These are phyloP conservation scores for Aurelia sp. DNA, from an alignment of 30 jellyfish, hydroid and myxozoan species.

Conservation along the genomic window DNA sequence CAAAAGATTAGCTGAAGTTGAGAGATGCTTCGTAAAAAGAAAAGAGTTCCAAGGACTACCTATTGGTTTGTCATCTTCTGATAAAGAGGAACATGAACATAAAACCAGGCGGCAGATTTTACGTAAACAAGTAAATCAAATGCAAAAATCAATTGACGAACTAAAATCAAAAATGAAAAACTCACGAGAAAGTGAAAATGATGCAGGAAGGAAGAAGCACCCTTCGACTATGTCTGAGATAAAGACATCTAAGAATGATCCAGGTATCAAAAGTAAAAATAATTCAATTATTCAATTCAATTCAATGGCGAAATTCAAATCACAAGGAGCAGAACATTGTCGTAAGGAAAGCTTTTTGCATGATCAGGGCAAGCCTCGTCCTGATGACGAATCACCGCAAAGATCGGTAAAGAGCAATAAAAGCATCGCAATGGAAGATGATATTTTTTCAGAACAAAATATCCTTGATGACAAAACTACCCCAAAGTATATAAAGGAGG, in stretches of 20 bases:
- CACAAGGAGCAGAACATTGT: background rate
- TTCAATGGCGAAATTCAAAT: background rate
- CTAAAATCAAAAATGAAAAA: slow-evolving; percentile 14
- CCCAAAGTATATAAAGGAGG: background rate
- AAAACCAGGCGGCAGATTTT: slow-evolving; percentile 12
- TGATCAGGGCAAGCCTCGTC: background rate
- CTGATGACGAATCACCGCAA: background rate
- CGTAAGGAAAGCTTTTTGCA: background rate
- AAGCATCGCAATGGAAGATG: background rate
- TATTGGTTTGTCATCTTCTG: background rate
- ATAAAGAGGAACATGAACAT: slow-evolving; percentile 1
- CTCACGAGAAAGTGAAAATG: background rate
- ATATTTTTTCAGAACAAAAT: background rate
- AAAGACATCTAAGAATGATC: background rate
- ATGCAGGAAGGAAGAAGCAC: background rate
- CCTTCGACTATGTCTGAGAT: background rate
- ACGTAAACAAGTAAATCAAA: background rate
- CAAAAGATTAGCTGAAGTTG: background rate
- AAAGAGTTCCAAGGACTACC: background rate
- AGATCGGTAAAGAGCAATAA: background rate
- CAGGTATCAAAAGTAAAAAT: background rate
- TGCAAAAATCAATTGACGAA: slow-evolving; percentile 18
- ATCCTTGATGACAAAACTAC: background rate
- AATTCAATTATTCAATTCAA: too few species aligned
- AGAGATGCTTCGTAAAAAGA: background rate